Evolutionary conservation across 2,888 invertebrate genomes (phyloP).

Genomic region (Caenorhabditis wallacei): DNA sequence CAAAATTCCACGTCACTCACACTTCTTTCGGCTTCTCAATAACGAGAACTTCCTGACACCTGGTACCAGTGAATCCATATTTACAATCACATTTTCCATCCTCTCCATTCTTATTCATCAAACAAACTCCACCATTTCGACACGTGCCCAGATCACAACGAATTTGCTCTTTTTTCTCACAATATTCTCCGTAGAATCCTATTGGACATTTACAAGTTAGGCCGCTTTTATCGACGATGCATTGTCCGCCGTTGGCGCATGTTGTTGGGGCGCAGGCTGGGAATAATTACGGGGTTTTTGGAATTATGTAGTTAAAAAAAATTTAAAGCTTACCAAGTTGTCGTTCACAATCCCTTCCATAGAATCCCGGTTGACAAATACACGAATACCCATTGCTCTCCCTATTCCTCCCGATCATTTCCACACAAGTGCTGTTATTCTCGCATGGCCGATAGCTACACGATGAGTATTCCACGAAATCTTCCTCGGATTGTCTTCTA

Average conservation of each 20-base stretch:
- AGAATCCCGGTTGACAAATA: constrained; percentile 94
- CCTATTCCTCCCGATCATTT: too few species aligned
- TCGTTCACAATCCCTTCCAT: constrained; percentile 92
- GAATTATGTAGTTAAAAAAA: too few species aligned
- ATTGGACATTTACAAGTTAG: constrained; percentile 95
- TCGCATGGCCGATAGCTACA: constrained; percentile 73
- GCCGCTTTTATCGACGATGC: constrained; percentile 32
- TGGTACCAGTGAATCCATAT: constrained; percentile 87
- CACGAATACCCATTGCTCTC: constrained; percentile 90
- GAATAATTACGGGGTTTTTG: too few species aligned
- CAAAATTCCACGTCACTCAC: too few species aligned
- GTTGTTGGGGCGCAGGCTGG: constrained; percentile 37
- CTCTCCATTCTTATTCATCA: constrained; percentile 87
- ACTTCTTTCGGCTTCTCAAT: constrained; percentile 63
- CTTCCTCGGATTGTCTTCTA: too few species aligned
- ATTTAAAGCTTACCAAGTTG: constrained; percentile 33
- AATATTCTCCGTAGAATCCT: constrained; percentile 93
- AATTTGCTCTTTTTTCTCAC: constrained; percentile 83
- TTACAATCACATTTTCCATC: constrained; percentile 91
- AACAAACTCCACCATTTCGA: constrained; percentile 88
- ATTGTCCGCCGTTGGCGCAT: constrained; percentile 71
- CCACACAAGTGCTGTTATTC: constrained; percentile 54
- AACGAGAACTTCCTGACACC: constrained; percentile 92
- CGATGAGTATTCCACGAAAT: background rate
- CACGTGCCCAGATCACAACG: constrained; percentile 85